Base-by-base conservation (phyloP, 2,888 invertebrate genomes). In the Agrochola litura region DNA sequence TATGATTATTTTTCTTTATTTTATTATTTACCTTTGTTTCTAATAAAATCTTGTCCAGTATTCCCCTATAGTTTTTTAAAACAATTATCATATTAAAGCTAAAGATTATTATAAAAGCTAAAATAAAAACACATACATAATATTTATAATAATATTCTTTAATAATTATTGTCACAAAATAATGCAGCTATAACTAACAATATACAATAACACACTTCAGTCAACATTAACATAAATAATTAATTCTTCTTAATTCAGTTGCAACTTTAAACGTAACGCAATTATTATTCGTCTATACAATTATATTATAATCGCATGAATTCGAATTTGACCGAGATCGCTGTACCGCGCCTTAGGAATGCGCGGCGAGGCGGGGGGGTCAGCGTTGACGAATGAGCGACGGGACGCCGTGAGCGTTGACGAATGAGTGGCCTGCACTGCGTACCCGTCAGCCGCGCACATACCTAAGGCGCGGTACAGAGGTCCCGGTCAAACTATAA, bases 201-300 rank as follows among this genome's bases (percentile, higher is more conserved):
- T 79, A 81, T 81, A 85, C 81, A 82, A 84, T 79, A 75, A 74
- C 77, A 83, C 73, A 79, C 75, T 60, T 85, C 76, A 81, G 77
- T 82, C 82, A 68, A 67, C 46, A 66, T 74, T 65, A 72, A 84
- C 75, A 63, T 73, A 63, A 76, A 73, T 30, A 65, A 74, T 69
- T 41, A 49, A 77, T 68, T 60, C 52, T 76, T 79, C 54, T 43
- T 61, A 70, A 78, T 58, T 69, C 30, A 30, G 25, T 37, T 72
- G 14, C 25, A 60, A 61, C 12, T 66, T 56, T 22, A 49, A 69
- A 43, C 16, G n/a, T 66, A 30, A 54, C 19, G 65, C 37, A 25
- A 60, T 25, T 54, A 46, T 49, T 49, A 43, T 41, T 69, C 25
- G 8, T 14, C 19, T 30, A 25, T 52, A 49, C 1, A 56, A 61